phyloP scores from a whole-genome alignment of 1,140 invertebrate genomes.

The Parasteatoda tepidariorum region DNA sequence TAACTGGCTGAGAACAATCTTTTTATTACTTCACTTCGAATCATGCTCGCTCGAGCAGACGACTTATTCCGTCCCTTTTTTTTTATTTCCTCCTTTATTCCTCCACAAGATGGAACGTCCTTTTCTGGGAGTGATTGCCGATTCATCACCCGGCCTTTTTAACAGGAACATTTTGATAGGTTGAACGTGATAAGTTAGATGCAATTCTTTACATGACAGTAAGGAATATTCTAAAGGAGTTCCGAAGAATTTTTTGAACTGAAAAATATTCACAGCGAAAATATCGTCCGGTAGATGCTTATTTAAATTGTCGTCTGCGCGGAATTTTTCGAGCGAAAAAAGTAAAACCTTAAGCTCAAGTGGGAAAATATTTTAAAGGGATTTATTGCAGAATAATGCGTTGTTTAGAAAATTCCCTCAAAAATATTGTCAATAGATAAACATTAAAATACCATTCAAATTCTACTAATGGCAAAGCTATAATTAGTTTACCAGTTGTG shows the following conservation, averaged over 20 bases:
- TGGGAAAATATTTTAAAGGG: too few relatives aligned
- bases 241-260: too few relatives aligned
- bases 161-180: slow-evolving; percentile 9
- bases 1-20: not conserved
- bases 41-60: not conserved
- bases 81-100: too few relatives aligned
- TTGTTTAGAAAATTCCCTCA: too few relatives aligned
- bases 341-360: not conserved
- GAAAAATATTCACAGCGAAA: too few relatives aligned
- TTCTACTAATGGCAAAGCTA: too few relatives aligned
- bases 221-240: too few relatives aligned
- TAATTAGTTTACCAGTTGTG: too few relatives aligned
- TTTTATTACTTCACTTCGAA: slow-evolving; percentile 6
- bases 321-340: not conserved
- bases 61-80: slow-evolving; percentile 5
- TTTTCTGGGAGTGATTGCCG: not conserved
- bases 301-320: slow-evolving; percentile 18
- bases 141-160: slow-evolving; percentile 12
- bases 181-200: slow-evolving; percentile 15
- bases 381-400: too few relatives aligned
- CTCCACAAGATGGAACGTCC: not conserved
- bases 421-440: too few relatives aligned
- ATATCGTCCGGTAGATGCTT: too few relatives aligned
- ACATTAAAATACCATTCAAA: too few relatives aligned
- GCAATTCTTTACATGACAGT: not conserved